Percentiles rank a stretch among this genome's conserved stretches.
phyloP scores from a whole-genome alignment of 2,113 vertebrate species.

The Tetrax tetrax region DNA sequence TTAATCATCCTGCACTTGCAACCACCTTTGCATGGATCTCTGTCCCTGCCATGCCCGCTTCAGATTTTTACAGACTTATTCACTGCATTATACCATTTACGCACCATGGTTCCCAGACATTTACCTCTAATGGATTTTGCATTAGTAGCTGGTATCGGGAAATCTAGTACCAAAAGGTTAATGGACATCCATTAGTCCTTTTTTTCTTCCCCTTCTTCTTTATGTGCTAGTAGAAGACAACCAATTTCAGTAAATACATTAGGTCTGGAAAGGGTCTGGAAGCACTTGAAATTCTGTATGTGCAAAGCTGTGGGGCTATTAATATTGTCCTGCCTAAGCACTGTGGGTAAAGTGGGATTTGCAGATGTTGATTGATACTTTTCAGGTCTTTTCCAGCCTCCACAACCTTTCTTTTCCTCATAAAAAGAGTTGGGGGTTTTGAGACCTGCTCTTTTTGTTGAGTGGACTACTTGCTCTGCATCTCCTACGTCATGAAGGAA shows the following conservation, averaged over 20 bases:
- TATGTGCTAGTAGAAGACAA: slow-evolving; percentile 36
- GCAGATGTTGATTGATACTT: not conserved
- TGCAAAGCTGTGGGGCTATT: not conserved
- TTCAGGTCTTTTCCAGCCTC: not conserved
- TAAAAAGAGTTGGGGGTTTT: not conserved
- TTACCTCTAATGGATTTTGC: slow-evolving; percentile 52
- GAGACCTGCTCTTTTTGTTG: not conserved
- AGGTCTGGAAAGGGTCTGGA: not conserved
- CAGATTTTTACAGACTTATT: not conserved
- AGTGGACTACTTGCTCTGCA: not conserved
- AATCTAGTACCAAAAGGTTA: slow-evolving; percentile 68
- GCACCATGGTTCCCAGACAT: not conserved
- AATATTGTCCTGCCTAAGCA: not conserved
- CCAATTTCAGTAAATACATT: slow-evolving; percentile 31
- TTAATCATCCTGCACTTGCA: not conserved
- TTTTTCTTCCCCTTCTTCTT: not conserved
- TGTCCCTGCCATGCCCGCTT: not conserved
- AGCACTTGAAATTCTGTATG: not conserved
- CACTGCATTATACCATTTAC: not conserved
- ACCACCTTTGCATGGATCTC: not conserved
- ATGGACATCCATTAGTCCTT: slow-evolving; percentile 58
- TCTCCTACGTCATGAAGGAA: not conserved
- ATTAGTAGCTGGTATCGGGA: slow-evolving; percentile 44
- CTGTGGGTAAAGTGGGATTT: not conserved
- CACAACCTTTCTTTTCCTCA: not conserved